A percentile compares a stretch with the other conserved stretches of the same genome.
Conservation (phyloP, 2,113 vertebrate species). For the Amphiprion percula region DNA sequence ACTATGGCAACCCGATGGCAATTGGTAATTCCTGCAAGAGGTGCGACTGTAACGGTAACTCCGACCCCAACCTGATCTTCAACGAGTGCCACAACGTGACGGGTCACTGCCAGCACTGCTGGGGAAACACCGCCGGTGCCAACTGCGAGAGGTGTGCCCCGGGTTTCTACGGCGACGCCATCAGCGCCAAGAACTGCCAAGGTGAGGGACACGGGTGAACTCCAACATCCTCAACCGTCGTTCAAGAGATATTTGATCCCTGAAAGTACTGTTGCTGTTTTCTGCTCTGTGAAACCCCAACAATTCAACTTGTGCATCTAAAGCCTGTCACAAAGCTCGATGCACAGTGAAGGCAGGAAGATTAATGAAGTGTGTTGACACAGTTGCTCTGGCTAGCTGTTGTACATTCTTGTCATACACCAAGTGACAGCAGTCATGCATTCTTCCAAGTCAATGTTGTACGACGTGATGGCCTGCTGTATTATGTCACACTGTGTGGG, state of each 20-base stretch:
- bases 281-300: background rate
- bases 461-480: background rate
- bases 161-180: constrained; percentile 93
- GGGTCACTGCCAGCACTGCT: constrained; percentile 93
- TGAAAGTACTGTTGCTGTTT: constrained; percentile 1
- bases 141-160: constrained; percentile 91
- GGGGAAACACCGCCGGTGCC: constrained; percentile 90
- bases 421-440: background rate
- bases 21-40: constrained; percentile 91
- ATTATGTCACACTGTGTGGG: background rate
- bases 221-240: background rate
- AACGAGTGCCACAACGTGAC: constrained; percentile 95
- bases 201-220: constrained; percentile 77
- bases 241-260: constrained; percentile 1
- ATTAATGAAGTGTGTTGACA: constrained; percentile 30
- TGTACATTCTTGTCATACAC: background rate
- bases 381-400: constrained; percentile 35
- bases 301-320: background rate
- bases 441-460: background rate
- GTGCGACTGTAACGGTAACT: constrained; percentile 97
- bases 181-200: constrained; percentile 90
- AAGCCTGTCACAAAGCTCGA: background rate
- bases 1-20: constrained; percentile 93
- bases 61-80: constrained; percentile 96
- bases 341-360: background rate